phyloP scores from a whole-genome alignment of 2,888 invertebrate species.

The Drosophila putrida region DNA sequence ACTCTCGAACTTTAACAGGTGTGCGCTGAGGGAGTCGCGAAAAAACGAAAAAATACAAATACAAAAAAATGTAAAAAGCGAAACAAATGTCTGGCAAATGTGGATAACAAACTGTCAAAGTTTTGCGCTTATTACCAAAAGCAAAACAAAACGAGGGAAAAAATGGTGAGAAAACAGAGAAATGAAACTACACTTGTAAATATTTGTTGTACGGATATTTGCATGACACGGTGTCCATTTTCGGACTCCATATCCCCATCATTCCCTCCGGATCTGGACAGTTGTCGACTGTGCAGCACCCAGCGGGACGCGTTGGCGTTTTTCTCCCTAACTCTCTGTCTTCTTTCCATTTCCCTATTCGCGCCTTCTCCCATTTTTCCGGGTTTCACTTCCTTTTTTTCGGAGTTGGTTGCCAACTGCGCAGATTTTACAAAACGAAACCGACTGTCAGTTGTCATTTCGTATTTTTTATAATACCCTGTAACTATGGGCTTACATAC shows the following conservation, averaged over 20 bases:
- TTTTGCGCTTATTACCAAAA: conserved; percentile 77
- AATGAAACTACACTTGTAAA: conserved; percentile 44
- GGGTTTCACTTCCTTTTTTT: conserved; percentile 25
- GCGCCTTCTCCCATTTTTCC: conserved; percentile 8
- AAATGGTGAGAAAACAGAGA: conserved; percentile 14
- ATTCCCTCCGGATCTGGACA: conserved; percentile 32
- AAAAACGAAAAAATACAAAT: conserved; percentile 12
- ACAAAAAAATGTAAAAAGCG: conserved; percentile 19
- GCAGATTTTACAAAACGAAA: conserved; percentile 17
- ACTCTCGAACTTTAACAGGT: conserved; percentile 60
- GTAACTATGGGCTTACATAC: neutral
- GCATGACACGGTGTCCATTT: conserved; percentile 64
- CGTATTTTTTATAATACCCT: conserved; percentile 1
- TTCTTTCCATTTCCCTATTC: neutral
- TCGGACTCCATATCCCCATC: neutral
- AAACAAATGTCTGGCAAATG: conserved; percentile 66
- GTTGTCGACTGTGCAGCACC: conserved; percentile 57
- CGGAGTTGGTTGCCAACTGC: neutral
- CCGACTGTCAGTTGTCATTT: conserved; percentile 32
- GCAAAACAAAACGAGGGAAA: conserved; percentile 16
- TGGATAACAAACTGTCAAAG: conserved; percentile 84
- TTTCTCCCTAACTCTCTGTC: neutral
- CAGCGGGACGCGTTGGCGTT: conserved; percentile 58
- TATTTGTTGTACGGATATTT: conserved; percentile 45
- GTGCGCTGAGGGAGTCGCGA: conserved; percentile 59